Evolutionary conservation across 1,140 invertebrate genomes (phyloP).

Genomic region (Trypoxylus dichotomus): DNA sequence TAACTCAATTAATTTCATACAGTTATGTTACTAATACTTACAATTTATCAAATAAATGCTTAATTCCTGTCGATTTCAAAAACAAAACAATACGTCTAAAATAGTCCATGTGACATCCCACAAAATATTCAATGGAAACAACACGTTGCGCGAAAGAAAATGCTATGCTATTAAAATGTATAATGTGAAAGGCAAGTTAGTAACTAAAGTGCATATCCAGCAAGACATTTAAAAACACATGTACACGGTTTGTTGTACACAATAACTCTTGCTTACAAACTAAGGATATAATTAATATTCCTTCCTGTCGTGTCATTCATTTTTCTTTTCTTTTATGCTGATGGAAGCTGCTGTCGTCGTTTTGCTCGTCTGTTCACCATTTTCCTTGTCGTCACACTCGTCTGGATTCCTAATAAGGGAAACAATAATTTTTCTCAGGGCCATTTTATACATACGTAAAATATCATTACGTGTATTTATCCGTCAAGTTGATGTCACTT

Average conservation of each 20-base stretch:
- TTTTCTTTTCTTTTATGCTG: not conserved
- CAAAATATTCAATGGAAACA: no score
- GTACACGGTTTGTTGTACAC: not conserved
- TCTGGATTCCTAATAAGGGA: slow-evolving; percentile 10
- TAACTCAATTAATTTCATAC: no score
- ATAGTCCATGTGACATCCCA: no score
- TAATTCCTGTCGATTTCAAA: no score
- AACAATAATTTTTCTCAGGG: not conserved
- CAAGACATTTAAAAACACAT: slow-evolving; percentile 5
- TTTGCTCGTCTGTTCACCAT: not conserved
- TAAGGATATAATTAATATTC: slow-evolving; percentile 12
- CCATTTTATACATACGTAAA: not conserved
- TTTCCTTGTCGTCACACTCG: not conserved
- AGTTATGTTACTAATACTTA: no score
- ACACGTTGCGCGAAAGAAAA: not conserved
- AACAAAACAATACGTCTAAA: no score
- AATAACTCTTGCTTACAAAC: slow-evolving; percentile 5
- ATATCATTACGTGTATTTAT: no score
- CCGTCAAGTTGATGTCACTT: no score
- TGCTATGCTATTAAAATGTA: not conserved
- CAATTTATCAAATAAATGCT: no score
- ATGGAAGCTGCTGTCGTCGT: slow-evolving; percentile 3
- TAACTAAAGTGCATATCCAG: not conserved
- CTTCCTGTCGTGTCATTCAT: not conserved
- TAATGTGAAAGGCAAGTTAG: not conserved